Base-by-base conservation (phyloP, 2,888 invertebrate genomes). In the Troilus luridus region DNA sequence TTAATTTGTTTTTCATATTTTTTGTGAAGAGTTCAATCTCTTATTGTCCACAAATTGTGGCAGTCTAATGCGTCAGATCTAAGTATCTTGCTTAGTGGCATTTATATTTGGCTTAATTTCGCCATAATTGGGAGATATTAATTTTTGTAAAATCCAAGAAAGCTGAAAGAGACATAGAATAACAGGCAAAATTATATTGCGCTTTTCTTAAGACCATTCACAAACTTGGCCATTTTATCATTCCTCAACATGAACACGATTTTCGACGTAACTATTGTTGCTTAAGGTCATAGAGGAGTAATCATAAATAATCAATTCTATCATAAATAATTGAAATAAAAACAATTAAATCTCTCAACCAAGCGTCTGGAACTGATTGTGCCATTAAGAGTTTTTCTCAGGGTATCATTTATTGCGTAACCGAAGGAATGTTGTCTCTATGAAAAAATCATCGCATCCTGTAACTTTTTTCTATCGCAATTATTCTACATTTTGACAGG, bases 291-390 rank as follows among this genome's bases (percentile, higher is more conserved):
- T 3, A 6, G 19, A 59, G 59, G 17, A 8, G 72, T 41, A 77
- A 77, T 77, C 72, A 77, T 41, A 27, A 77, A 77, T 77, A 27
- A 27, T 77, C 72, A 77, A 77, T 77, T 77, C 14, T 17, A 77
- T 77, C 72, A 27, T 19, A 77, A 41, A 77, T 67, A 27, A 41
- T 24, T 41, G 72, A 24, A 41, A 77, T 77, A 77, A 77, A 77
- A 77, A 41, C 72, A 77, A 77, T 77, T 77, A 77, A 77, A 77
- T 17, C 17, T 77, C 41, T 24, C 41, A 41, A 77, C 27, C 19
- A 85, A 85, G 85, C 56, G 85, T 58, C 85, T 85, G 56, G 54
- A 85, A 58, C 56, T 85, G 85, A 85, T 85, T 85, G 56, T 85
- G n/a, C n/a, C 27, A 21, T 58, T 85, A 58, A n/a, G 85, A 85